Percentiles rank a stretch among this genome's conserved stretches.
Evolutionary conservation across 2,113 vertebrate genomes (phyloP).

Genomic region (Columba janthina): DNA sequence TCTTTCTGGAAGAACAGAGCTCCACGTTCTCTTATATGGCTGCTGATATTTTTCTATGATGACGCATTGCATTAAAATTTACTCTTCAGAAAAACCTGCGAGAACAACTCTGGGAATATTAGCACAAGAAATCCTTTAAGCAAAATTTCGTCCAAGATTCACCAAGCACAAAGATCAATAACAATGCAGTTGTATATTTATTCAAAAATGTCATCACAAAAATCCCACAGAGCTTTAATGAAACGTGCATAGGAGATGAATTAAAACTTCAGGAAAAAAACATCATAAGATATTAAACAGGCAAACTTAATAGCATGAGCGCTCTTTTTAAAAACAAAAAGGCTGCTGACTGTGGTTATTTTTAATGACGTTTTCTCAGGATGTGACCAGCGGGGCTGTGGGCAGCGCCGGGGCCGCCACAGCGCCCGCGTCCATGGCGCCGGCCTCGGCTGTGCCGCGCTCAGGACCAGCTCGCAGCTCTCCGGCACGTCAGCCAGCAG

Average conservation of each 20-base stretch:
- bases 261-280: neutral
- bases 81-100: neutral
- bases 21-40: slow-evolving; percentile 7
- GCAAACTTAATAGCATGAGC: neutral
- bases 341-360: neutral
- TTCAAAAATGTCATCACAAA: neutral
- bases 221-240: neutral
- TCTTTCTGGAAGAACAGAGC: neutral
- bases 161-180: neutral
- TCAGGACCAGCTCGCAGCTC: neutral
- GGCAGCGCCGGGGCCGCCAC: neutral
- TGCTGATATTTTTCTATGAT: neutral
- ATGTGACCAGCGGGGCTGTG: neutral
- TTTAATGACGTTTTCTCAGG: neutral
- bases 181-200: neutral
- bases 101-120: neutral
- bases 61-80: neutral
- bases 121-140: neutral
- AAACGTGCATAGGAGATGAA: neutral
- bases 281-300: neutral
- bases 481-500: neutral
- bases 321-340: neutral
- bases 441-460: neutral
- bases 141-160: neutral
- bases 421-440: neutral